Evolutionary conservation across 2,797 vertebrate genomes (phyloP), one percentile per base, ranked within the genome.

Genomic region (Lates japonicus): DNA sequence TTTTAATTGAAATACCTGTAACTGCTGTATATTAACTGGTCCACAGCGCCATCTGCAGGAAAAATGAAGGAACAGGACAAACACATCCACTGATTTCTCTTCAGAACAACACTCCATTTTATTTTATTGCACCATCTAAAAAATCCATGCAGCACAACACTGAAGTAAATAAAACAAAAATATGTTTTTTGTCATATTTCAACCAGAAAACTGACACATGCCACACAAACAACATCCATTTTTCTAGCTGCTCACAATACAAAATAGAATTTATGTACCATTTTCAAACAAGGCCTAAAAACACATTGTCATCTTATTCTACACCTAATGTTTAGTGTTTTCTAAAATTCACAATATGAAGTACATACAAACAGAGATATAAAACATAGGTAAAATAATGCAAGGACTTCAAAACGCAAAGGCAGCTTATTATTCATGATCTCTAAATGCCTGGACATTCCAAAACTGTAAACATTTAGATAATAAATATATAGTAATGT

Each of bases 391-490:
- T 70, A 35, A 81, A 85, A 74, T 54, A 72, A 85, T 70, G 46
- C 9, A 64, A 7, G 3, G 16, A 70, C 55, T 61, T 76, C 7
- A 19, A 82, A 85, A 90, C 85, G 49, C 51, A 87, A 90, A 92
- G 84, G 87, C 87, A 85, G 70, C 68, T 72, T 48, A 69, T 75
- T 62, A 58, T 72, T 69, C 20, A 31, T 41, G 61, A 61, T 79
- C 33, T 87, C 78, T 63, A 87, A 84, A 85, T 59, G 44, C 37
- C 57, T 75, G 42, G 55, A 92, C 90, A 80, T 87, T 88, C 80
- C 59, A 82, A 73, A 64, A 74, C 58, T 90, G 90, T 91, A 90
- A 92, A 90, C 88, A 89, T 87, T 84, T 76, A 82, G 17, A 83
- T 83, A 33, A 84, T 84, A 72, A 81, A 79, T 70, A 82, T 65